Base-by-base conservation (phyloP, 2,888 invertebrate species). In the Phyllotreta striolata region DNA sequence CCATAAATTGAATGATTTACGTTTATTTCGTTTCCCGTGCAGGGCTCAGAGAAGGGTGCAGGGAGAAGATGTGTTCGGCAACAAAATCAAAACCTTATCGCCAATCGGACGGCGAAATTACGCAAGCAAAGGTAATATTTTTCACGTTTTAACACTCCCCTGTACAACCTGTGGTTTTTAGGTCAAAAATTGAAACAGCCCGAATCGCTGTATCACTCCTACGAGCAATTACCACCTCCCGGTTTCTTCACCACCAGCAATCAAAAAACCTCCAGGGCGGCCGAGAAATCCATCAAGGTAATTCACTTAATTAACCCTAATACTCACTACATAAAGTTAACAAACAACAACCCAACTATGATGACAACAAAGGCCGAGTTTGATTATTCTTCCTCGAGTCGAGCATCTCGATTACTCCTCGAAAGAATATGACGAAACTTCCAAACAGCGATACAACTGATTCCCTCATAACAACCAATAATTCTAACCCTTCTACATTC, bases 1-100 rank as follows among this genome's bases (percentile, higher is more conserved):
- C 24, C 24, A 24, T 4, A 24, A 24, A 24, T 24, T 24, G 4
- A 24, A 24, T 24, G 1, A 24, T 3, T 24, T 24, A 24, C 24
- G 24, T 24, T 24, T 24, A 40, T 51, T 56, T 67, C 54, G 66
- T 70, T 66, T 68, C 69, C 72, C 67, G 66, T 74, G 65, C 78
- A 93, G 93, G 82, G 93, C 93, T 69, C 85, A 90, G 77, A 91
- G 91, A 80, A 89, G 93, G 77, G 91, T 94, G 88, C 90, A 93
- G 76, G 92, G 92, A 64, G 91, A 92, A 79, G 88, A 91, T 83
- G 91, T 93, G 55, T 92, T 88, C 82, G 92, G 92, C 9, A 87
- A 87, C 67, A 91, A 90, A 83, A 91, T 89, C 72, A 80, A 80
- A 69, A 87, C 87, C 10, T 68, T 77, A 44, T 69, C 75, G 10